These are phyloP conservation scores for Pseudorhiza aurosa DNA, from an alignment of 30 jellyfish, hydroid and myxozoan genomes.

Conservation along the genomic window DNA sequence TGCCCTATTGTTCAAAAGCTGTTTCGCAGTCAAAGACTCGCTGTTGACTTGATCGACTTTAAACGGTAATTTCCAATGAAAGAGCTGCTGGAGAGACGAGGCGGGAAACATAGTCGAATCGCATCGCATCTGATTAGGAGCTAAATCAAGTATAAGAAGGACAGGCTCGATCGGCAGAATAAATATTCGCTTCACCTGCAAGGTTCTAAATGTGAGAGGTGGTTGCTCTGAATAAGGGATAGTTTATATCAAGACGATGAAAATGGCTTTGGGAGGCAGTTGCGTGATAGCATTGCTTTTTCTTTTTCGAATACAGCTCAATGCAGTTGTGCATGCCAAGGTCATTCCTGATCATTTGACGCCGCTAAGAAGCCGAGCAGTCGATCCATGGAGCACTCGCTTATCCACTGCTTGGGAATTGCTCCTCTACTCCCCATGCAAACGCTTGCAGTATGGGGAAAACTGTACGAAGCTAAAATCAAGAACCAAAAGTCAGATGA, in stretches of 20 bases:
- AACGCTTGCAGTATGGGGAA: slow-evolving; percentile 61
- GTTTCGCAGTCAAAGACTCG: slow-evolving; percentile 51
- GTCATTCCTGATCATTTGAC: slow-evolving; percentile 11
- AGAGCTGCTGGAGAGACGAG: slow-evolving; percentile 31
- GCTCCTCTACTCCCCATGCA: slow-evolving; percentile 72
- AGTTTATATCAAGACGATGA: neutral
- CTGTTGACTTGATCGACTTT: slow-evolving; percentile 72
- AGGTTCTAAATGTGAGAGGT: neutral
- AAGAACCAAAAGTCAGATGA: slow-evolving; percentile 58
- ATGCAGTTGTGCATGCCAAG: slow-evolving; percentile 25
- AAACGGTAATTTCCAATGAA: slow-evolving; percentile 46
- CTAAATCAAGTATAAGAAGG: neutral
- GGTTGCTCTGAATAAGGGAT: neutral
- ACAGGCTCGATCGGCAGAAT: too few species aligned
- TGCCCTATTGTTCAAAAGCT: slow-evolving; percentile 54
- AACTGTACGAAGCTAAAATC: slow-evolving; percentile 69
- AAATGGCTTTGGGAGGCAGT: slow-evolving; percentile 42
- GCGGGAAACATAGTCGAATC: slow-evolving; percentile 30
- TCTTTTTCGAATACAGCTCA: slow-evolving; percentile 19
- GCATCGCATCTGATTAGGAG: slow-evolving; percentile 42
- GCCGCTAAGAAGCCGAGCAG: neutral
- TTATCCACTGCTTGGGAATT: slow-evolving; percentile 71
- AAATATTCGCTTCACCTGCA: too few species aligned
- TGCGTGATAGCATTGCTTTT: slow-evolving; percentile 6
- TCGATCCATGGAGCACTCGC: slow-evolving; percentile 62